Percentiles rank a stretch among this genome's conserved stretches.
phyloP scores from a whole-genome alignment of 1,140 invertebrate genomes.

The Sipha flava region DNA sequence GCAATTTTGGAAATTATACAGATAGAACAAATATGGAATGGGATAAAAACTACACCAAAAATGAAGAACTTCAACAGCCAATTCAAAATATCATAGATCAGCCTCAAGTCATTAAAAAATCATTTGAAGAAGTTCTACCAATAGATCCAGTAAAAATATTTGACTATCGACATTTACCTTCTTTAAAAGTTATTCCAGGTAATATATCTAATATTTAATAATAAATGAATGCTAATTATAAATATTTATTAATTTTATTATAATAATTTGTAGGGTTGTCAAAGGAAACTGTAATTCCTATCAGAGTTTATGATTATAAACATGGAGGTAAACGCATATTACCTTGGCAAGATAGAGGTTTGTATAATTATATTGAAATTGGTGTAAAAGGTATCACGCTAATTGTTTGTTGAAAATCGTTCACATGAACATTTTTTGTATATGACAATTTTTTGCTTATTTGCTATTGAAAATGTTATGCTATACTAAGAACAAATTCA shows the following conservation, averaged over 20 bases:
- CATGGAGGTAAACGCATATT: slow-evolving; percentile 23
- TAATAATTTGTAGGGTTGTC: neutral
- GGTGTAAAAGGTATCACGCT: too few species aligned
- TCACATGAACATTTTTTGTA: too few species aligned
- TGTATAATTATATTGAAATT: neutral
- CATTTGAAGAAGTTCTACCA: neutral
- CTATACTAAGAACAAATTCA: too few species aligned
- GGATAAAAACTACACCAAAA: neutral
- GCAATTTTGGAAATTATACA: neutral
- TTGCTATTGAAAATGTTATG: too few species aligned
- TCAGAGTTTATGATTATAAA: slow-evolving; percentile 23
- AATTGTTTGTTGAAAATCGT: too few species aligned
- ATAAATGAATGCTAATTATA: neutral
- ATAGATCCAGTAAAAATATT: slow-evolving; percentile 27
- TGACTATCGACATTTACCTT: slow-evolving; percentile 26
- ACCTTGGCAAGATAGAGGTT: slow-evolving; percentile 29
- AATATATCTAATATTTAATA: neutral
- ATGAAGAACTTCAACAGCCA: neutral
- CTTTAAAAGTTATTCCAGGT: slow-evolving; percentile 29
- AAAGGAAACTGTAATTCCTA: slow-evolving; percentile 7
- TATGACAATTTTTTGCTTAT: too few species aligned
- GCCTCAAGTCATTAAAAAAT: neutral
- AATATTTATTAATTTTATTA: neutral
- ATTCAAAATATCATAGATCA: neutral
- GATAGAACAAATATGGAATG: neutral